phyloP scores from a whole-genome alignment of 30 jellyfish, hydroid and myxozoan genomes.

The Aurelia sp. region DNA sequence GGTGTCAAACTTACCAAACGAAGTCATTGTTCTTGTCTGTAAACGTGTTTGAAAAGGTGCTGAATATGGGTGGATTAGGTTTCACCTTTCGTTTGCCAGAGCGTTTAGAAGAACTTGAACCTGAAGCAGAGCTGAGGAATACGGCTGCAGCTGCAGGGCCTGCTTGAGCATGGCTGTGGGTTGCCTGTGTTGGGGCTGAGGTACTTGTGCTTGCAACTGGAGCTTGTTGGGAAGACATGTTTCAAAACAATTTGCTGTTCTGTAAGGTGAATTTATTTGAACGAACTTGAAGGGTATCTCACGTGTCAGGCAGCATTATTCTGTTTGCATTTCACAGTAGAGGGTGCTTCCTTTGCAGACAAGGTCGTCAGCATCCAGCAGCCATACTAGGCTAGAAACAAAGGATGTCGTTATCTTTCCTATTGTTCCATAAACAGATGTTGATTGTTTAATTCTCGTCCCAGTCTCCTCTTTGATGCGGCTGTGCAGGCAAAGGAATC shows the following conservation, averaged over 20 bases:
- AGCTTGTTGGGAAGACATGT: slow-evolving; percentile 26
- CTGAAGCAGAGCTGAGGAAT: slow-evolving; percentile 26
- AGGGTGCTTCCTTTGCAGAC: too few species aligned
- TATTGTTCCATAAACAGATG: too few species aligned
- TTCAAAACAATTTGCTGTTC: not conserved
- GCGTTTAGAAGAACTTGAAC: slow-evolving; percentile 44
- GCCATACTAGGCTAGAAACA: too few species aligned
- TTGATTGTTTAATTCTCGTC: too few species aligned
- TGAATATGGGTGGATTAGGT: slow-evolving; percentile 79
- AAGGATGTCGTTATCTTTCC: too few species aligned
- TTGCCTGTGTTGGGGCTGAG: slow-evolving; percentile 10
- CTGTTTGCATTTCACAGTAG: too few species aligned
- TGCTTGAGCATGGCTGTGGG: slow-evolving; percentile 37
- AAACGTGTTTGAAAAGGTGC: slow-evolving; percentile 74
- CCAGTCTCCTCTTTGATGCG: too few species aligned
- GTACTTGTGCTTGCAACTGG: slow-evolving; percentile 15
- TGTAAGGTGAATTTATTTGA: too few species aligned
- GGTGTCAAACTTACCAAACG: slow-evolving; percentile 81
- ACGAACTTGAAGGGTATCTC: too few species aligned
- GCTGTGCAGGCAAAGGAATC: too few species aligned
- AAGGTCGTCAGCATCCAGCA: too few species aligned
- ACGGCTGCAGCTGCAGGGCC: slow-evolving; percentile 61
- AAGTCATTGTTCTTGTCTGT: slow-evolving; percentile 92
- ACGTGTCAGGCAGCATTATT: too few species aligned
- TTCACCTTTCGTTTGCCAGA: slow-evolving; percentile 69